Evolutionary conservation across 2,888 invertebrate species (phyloP).

Genomic region (Exephanes ischioxanthus): DNA sequence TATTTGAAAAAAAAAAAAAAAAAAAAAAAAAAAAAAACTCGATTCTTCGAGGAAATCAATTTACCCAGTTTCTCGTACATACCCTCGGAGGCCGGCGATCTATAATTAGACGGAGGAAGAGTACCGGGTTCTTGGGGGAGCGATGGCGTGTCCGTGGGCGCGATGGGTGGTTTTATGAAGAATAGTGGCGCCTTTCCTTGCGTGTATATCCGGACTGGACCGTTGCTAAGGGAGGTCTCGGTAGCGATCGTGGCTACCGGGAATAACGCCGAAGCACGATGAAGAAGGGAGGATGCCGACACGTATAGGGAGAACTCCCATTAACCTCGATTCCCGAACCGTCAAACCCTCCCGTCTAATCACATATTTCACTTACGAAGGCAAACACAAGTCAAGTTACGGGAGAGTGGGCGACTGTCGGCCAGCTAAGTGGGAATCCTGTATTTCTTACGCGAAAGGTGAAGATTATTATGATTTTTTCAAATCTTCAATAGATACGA

Average conservation of each 20-base stretch:
- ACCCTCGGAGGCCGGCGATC: neutral
- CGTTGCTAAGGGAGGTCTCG: constrained; percentile 73
- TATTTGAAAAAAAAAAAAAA: neutral
- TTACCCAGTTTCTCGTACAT: neutral
- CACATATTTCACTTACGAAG: constrained; percentile 47
- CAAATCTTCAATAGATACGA: too few relatives aligned
- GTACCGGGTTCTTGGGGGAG: neutral
- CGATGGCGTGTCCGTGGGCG: constrained; percentile 20
- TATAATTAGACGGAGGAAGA: constrained; percentile 12
- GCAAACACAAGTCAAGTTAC: constrained; percentile 19
- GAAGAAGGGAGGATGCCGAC: constrained; percentile 48
- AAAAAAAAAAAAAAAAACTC: too few relatives aligned
- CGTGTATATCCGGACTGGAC: constrained; percentile 68
- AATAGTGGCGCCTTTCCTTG: constrained; percentile 75
- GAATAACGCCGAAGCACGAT: constrained; percentile 15
- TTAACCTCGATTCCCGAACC: constrained; percentile 68
- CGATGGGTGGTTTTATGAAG: constrained; percentile 64
- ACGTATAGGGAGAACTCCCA: constrained; percentile 53
- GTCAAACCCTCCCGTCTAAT: constrained; percentile 57
- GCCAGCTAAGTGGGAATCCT: too few relatives aligned
- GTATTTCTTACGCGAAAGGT: too few relatives aligned
- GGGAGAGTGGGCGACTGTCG: too few relatives aligned
- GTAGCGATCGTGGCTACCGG: constrained; percentile 36
- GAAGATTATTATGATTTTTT: too few relatives aligned
- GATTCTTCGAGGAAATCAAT: neutral